A percentile compares a stretch with the other conserved stretches of the same genome.
Conservation (phyloP, 2,797 vertebrate genomes). For the Catostomus latipinnis region DNA sequence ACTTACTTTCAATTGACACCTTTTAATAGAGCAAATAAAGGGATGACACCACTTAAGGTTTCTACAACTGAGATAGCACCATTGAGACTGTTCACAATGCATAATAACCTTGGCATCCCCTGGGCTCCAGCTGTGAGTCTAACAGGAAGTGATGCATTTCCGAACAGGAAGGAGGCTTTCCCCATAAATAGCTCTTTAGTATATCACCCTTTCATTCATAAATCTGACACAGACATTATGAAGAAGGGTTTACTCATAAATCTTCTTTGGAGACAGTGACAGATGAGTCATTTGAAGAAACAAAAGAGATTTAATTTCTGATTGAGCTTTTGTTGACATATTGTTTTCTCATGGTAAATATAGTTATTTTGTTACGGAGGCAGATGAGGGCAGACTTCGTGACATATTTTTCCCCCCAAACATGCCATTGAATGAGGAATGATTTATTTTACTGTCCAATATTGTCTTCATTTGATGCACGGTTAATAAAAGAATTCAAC, state of each 20-base stretch:
- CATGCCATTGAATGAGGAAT: neutral
- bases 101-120: slow-evolving; percentile 38
- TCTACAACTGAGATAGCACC: slow-evolving; percentile 22
- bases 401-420: neutral
- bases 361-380: neutral
- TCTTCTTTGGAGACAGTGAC: slow-evolving; percentile 7
- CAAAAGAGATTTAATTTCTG: slow-evolving; percentile 21
- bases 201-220: slow-evolving; percentile 46
- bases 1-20: slow-evolving; percentile 15
- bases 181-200: slow-evolving; percentile 46
- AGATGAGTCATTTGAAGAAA: slow-evolving; percentile 19
- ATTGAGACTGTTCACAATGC: slow-evolving; percentile 15
- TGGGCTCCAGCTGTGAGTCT: slow-evolving; percentile 21
- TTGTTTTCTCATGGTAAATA: neutral
- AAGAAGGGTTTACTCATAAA: slow-evolving; percentile 28
- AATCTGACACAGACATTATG: slow-evolving; percentile 47
- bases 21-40: slow-evolving; percentile 7
- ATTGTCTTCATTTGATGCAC: neutral
- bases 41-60: slow-evolving; percentile 17
- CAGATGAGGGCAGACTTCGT: no score
- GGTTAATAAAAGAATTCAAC: neutral
- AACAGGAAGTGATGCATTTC: slow-evolving; percentile 60
- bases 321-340: slow-evolving; percentile 8
- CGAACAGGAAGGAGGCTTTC: slow-evolving; percentile 47
- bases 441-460: neutral